These are phyloP conservation scores for Scaptomyza graminum DNA, from an alignment of 1,140 invertebrate species.

Conservation along the genomic window DNA sequence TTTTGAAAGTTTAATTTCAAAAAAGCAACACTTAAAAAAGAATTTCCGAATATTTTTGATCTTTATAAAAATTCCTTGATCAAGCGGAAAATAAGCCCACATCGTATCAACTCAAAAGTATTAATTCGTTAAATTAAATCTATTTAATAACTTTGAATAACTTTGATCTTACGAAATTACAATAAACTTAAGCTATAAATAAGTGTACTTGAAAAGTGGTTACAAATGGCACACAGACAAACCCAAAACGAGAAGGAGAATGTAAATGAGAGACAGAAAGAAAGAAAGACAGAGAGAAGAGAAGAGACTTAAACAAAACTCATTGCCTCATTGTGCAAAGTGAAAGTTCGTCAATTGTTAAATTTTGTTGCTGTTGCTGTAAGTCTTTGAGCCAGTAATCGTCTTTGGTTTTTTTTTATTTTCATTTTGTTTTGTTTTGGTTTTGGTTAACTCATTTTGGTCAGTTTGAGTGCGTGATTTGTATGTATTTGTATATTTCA, in stretches of 20 bases:
- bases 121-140: no score
- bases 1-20: no score
- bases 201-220: conserved; percentile 60
- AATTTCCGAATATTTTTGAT: no score
- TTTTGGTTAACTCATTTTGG: conserved; percentile 17
- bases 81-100: no score
- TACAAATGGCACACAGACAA: conserved; percentile 32
- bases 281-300: not conserved
- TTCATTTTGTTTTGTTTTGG: not conserved
- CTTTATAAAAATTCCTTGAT: no score
- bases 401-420: conserved; percentile 6
- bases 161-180: not conserved
- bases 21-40: no score
- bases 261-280: not conserved
- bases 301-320: conserved; percentile 15
- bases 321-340: conserved; percentile 59
- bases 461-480: conserved; percentile 19
- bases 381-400: conserved; percentile 26
- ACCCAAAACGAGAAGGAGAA: conserved; percentile 6
- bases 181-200: not conserved
- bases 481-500: conserved; percentile 28
- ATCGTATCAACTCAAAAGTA: no score
- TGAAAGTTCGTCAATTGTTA: conserved; percentile 67
- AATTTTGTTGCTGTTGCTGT: not conserved
- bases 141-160: not conserved